These are phyloP conservation scores for Nomada flava DNA, from an alignment of 2,888 invertebrate species.

Conservation along the genomic window DNA sequence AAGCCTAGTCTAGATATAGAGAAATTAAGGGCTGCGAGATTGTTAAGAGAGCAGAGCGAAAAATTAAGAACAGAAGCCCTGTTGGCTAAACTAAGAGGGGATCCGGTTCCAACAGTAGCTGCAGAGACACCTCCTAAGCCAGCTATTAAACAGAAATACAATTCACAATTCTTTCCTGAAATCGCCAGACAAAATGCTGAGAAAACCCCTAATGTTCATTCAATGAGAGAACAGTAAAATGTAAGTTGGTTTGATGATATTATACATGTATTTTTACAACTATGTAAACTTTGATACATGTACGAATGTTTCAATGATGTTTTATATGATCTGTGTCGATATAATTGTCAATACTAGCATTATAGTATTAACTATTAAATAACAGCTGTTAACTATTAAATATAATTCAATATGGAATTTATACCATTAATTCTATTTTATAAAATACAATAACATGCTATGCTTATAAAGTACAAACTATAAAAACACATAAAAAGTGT, in stretches of 20 bases:
- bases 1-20: conserved; percentile 84
- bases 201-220: conserved; percentile 61
- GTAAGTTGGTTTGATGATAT: conserved; percentile 1
- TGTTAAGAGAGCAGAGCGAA: conserved; percentile 93
- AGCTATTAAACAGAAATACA: conserved; percentile 91
- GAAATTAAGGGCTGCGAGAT: conserved; percentile 90
- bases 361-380: background rate
- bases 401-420: background rate
- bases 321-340: conserved; percentile 16
- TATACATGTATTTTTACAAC: background rate
- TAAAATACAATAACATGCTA: conserved; percentile 17
- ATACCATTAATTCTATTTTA: background rate
- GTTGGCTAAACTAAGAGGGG: conserved; percentile 89
- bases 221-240: conserved; percentile 44
- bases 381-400: conserved; percentile 8
- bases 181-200: conserved; percentile 91
- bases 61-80: conserved; percentile 89
- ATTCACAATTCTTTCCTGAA: conserved; percentile 98
- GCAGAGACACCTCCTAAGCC: conserved; percentile 75
- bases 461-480: conserved; percentile 19
- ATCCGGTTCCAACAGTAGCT: conserved; percentile 78
- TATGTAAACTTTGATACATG: conserved; percentile 13
- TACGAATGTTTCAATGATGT: conserved; percentile 13
- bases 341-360: conserved; percentile 19
- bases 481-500: background rate